Base-by-base conservation (phyloP, 2,888 invertebrate species). In the Harmothoe impar region DNA sequence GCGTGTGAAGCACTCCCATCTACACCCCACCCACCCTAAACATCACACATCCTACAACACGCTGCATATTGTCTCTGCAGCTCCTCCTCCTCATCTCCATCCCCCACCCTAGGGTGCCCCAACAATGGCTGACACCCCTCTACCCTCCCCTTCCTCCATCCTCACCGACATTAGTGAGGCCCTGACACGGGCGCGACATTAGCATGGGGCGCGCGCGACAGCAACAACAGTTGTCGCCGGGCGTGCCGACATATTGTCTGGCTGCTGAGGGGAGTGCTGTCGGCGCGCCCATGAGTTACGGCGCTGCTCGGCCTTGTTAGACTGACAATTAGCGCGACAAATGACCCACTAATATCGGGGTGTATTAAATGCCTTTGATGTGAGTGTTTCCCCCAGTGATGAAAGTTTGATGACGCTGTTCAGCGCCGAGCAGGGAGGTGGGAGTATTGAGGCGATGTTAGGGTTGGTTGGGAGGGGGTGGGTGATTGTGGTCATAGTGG, bases 311-410 rank as follows among this genome's bases (percentile, higher is more conserved):
- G 86, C 52, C 86, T 56, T 86, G 86, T 86, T 86, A 86, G 86
- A 15, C 56, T 86, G 86, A 86, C 86, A 86, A 86, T 86, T 86
- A 86, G 86, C 54, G 86, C 86, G 86, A 86, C 86, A 86, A 86
- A 86, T 86, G 86, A 86, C 86, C 86, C 86, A 86, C 86, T 86
- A 86, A 86, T 86, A 86, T 86, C 86, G 31, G 78, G 86, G 86
- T 86, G 86, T 86, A 86, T 86, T 86, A 86, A 86, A 86, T 86
- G 86, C 86, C 86, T 86, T 86, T 86, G 86, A 86, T 86, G 54
- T 86, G 86, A 86, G 54, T 86, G 54, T 86, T 86, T 43, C 81
- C 86, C 25, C 52, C 86, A 51, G 52, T 29, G 54, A 86, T 86
- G 54, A 86, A 86, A 54, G 86, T 86, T 86, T 86, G 86, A 86